These are phyloP conservation scores for Apogon talboti DNA, from an alignment of 2,797 vertebrate species.

Conservation along the genomic window DNA sequence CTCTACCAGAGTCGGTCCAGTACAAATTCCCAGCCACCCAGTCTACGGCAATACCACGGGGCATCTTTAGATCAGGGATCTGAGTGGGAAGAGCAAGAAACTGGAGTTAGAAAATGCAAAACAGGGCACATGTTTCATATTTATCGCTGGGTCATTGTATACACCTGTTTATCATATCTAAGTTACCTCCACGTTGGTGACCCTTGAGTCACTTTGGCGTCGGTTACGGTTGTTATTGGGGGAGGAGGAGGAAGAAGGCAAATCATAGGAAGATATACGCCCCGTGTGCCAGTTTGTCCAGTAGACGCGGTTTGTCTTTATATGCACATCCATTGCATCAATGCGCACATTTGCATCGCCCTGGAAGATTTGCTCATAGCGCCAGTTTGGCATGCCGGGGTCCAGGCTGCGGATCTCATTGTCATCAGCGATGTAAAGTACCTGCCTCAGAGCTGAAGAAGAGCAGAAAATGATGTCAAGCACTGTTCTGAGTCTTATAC, in stretches of 20 bases:
- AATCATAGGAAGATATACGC: constrained; percentile 93
- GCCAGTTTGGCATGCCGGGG: constrained; percentile 92
- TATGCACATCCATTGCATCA: constrained; percentile 94
- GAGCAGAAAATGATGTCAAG: constrained; percentile 6
- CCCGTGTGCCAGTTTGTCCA: constrained; percentile 99
- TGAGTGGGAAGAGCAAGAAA: constrained; percentile 49
- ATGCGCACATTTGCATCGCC: constrained; percentile 94
- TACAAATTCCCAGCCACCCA: constrained; percentile 98
- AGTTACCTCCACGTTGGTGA: constrained; percentile 90
- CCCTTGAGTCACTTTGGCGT: constrained; percentile 87
- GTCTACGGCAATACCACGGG: constrained; percentile 94
- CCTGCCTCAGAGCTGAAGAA: constrained; percentile 85
- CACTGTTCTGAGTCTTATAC: constrained; percentile 40
- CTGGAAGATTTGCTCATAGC: constrained; percentile 95
- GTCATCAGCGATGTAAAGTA: constrained; percentile 96
- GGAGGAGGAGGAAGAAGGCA: constrained; percentile 84
- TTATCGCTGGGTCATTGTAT: background rate
- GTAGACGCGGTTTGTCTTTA: constrained; percentile 95
- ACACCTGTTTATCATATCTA: constrained; percentile 38
- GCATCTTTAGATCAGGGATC: constrained; percentile 94
- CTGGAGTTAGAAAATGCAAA: background rate
- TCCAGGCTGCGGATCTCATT: constrained; percentile 97
- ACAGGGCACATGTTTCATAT: background rate
- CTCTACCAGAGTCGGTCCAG: constrained; percentile 96
- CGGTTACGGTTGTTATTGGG: constrained; percentile 88